Evolutionary conservation across 2,113 vertebrate species (phyloP).

Genomic region (Colossoma macropomum): DNA sequence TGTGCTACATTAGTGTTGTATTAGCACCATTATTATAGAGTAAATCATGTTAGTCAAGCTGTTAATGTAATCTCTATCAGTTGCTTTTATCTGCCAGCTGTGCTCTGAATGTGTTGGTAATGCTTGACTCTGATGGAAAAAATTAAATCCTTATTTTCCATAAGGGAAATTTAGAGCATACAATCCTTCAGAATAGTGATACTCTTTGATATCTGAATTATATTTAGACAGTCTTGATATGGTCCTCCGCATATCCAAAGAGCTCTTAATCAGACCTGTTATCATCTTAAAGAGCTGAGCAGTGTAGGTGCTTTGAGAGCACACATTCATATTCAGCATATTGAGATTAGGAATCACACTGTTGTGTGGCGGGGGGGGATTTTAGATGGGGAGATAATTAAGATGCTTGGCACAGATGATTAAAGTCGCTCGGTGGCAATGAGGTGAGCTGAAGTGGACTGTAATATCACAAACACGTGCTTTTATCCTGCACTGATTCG

Average conservation of each 20-base stretch:
- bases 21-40: background rate
- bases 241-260: background rate
- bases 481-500: slow-evolving; percentile 1
- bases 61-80: background rate
- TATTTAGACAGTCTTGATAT: slow-evolving; percentile 2
- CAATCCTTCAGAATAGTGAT: background rate
- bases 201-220: background rate
- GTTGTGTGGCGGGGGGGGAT: slow-evolving; percentile 30
- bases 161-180: background rate
- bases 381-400: slow-evolving; percentile 47
- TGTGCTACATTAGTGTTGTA: background rate
- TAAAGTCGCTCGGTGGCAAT: slow-evolving; percentile 40
- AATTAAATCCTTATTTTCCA: background rate
- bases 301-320: background rate
- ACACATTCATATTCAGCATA: slow-evolving; percentile 10
- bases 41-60: background rate
- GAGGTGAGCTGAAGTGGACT: slow-evolving; percentile 39
- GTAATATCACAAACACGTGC: slow-evolving; percentile 26
- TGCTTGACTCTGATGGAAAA: background rate
- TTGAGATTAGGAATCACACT: background rate
- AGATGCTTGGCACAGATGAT: slow-evolving; percentile 41
- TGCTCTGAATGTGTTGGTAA: background rate
- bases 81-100: background rate
- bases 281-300: slow-evolving; percentile 21
- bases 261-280: slow-evolving; percentile 25